Conservation (phyloP, 2,113 vertebrate genomes). For the Camelus bactrianus region DNA sequence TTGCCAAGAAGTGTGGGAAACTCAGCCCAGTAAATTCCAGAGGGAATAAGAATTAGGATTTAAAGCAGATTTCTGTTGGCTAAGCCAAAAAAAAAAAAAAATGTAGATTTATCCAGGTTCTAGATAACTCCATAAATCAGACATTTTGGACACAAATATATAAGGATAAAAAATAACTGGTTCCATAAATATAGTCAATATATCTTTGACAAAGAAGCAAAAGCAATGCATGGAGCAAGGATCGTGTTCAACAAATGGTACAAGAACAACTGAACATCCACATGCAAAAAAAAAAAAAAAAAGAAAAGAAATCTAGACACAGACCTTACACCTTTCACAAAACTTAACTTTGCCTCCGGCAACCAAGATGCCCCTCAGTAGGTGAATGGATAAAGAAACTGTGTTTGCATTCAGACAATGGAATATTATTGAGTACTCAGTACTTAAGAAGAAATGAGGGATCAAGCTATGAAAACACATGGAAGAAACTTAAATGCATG, state of each 20-base stretch:
- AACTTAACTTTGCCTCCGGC: neutral
- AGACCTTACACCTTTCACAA: neutral
- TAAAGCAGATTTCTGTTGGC: slow-evolving; percentile 24
- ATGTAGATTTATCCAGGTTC: neutral
- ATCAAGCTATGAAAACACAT: neutral
- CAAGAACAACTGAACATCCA: neutral
- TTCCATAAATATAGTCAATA: neutral
- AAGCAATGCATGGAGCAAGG: neutral
- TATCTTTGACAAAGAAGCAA: neutral
- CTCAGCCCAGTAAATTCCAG: neutral
- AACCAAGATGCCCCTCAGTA: neutral
- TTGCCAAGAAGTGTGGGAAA: slow-evolving; percentile 24
- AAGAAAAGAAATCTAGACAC: neutral
- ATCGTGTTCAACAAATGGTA: neutral
- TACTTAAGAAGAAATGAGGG: neutral
- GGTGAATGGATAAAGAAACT: neutral
- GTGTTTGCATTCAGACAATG: neutral
- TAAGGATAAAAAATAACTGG: neutral
- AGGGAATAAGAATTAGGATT: slow-evolving; percentile 18
- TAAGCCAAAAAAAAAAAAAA: neutral
- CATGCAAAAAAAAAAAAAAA: neutral
- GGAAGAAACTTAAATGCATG: neutral
- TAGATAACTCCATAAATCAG: slow-evolving; percentile 12
- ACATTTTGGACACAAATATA: neutral
- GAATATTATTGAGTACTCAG: neutral